Conservation (phyloP, 1,140 invertebrate genomes). For the Drosophila gunungcola region DNA sequence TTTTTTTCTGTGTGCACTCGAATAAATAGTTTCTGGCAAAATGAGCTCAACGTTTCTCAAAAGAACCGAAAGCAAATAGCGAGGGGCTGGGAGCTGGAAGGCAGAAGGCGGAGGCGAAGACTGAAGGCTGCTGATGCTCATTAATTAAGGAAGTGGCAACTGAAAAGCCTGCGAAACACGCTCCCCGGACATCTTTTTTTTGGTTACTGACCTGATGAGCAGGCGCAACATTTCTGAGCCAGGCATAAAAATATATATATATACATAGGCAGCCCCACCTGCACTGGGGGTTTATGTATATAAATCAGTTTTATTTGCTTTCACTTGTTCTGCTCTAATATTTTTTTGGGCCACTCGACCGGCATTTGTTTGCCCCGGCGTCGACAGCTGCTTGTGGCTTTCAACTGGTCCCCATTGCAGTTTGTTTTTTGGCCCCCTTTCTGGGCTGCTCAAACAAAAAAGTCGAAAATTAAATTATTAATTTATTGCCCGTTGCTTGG, state of each 20-base stretch:
- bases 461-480: conserved; percentile 84
- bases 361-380: conserved; percentile 68
- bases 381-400: conserved; percentile 67
- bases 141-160: conserved; percentile 83
- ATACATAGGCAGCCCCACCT: not conserved
- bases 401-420: conserved; percentile 44
- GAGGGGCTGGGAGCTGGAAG: not conserved
- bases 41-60: conserved; percentile 72
- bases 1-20: conserved; percentile 38
- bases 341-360: conserved; percentile 56
- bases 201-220: conserved; percentile 54
- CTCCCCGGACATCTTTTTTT: conserved; percentile 53
- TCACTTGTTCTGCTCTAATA: conserved; percentile 74
- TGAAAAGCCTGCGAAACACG: conserved; percentile 78
- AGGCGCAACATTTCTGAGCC: conserved; percentile 23
- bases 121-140: conserved; percentile 73
- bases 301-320: conserved; percentile 82
- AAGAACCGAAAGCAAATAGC: conserved; percentile 76
- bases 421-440: conserved; percentile 33
- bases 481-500: conserved; percentile 72
- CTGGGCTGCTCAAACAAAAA: conserved; percentile 61
- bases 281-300: conserved; percentile 35
- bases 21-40: conserved; percentile 79
- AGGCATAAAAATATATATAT: conserved; percentile 4
- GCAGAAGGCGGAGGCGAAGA: conserved; percentile 32